Base-by-base conservation (phyloP, 1,140 invertebrate genomes). In the Conopomorpha cramerella region DNA sequence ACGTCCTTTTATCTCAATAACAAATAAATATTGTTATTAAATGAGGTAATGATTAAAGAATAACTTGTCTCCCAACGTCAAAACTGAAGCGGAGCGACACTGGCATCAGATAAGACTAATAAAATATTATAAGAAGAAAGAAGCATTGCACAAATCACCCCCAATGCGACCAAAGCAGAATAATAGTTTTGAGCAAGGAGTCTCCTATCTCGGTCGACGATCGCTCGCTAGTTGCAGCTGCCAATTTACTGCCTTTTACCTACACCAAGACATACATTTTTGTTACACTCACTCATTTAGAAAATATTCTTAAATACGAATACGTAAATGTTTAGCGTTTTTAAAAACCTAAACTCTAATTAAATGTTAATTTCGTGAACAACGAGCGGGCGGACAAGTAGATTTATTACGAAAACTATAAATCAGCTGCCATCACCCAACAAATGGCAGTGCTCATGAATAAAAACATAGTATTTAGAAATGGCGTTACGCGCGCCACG, bases 391-490 rank as follows among this genome's bases (percentile, higher is more conserved):
- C n/a, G n/a, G n/a, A n/a, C n/a, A n/a, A n/a, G n/a, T n/a, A 58
- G 61, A 76, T 70, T 66, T 68, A 66, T 70, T 63, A 65, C 55
- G 44, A 54, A 58, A 51, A 63, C 63, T 55, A 58, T 74, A 72
- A 72, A 72, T 76, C 70, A 71, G 62, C 52, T 46, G 52, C 55
- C 53, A 56, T 62, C 56, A 61, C 65, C 59, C 65, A 68, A 68
- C 62, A 64, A 74, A 68, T 61, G 57, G 58, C 57, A 59, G 43
- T 47, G 42, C 64, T 76, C 67, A 71, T 71, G 67, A 76, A 76
- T 76, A 72, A 76, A 76, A 67, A 72, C 71, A 71, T 67, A 49
- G 62, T 76, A 76, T 76, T 76, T 76, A 76, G n/a, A n/a, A n/a
- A n/a, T n/a, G n/a, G 62, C 65, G 66, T 56, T 64, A 60, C 64